Percentiles rank a stretch among this genome's conserved stretches.
These are phyloP conservation scores for Drosophila hamatofila DNA, from an alignment of 2,888 invertebrate species.

Conservation along the genomic window DNA sequence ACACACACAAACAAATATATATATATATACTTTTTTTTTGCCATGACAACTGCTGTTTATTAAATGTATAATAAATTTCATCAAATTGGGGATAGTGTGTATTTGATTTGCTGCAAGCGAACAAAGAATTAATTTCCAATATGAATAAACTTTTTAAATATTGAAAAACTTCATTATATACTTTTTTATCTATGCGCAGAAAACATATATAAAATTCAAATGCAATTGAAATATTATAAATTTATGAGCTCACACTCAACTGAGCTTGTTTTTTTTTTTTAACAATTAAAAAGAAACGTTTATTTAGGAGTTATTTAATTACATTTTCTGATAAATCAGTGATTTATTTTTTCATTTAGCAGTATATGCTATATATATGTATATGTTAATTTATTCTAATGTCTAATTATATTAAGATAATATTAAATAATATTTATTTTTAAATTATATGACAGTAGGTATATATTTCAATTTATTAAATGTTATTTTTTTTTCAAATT, in stretches of 20 bases:
- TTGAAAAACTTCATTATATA: not conserved
- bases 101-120: not conserved
- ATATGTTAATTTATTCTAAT: too few relatives aligned
- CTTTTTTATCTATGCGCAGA: not conserved
- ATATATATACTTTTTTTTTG: constrained; percentile 7
- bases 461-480: too few relatives aligned
- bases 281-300: not conserved
- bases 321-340: not conserved
- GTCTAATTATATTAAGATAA: too few relatives aligned
- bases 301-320: not conserved
- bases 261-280: too few relatives aligned
- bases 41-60: constrained; percentile 62
- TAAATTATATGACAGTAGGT: too few relatives aligned
- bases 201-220: not conserved
- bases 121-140: not conserved
- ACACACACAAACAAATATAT: not conserved
- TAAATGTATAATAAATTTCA: constrained; percentile 34
- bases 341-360: not conserved
- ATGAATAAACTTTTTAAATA: not conserved
- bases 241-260: not conserved
- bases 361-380: too few relatives aligned
- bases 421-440: too few relatives aligned
- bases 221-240: constrained; percentile 1
- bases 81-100: not conserved
- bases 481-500: too few relatives aligned